Percentiles rank a stretch among this genome's conserved stretches.
These are phyloP conservation scores for Crotalus tigris DNA, from an alignment of 2,113 vertebrate genomes.

Conservation along the genomic window DNA sequence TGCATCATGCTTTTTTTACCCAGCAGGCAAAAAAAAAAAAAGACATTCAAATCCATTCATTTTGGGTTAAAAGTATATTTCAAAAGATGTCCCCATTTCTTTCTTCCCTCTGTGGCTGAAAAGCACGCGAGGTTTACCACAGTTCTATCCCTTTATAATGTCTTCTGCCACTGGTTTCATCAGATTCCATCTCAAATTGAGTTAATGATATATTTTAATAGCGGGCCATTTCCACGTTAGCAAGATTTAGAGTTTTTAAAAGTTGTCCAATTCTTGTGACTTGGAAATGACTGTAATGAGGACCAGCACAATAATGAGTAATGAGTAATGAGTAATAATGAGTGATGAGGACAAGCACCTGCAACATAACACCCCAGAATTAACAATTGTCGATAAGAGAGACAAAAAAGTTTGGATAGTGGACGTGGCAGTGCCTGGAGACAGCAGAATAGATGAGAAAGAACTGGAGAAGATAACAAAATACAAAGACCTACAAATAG, in stretches of 20 bases:
- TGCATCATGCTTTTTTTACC: slow-evolving; percentile 37
- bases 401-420: too few relatives aligned
- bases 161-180: not conserved
- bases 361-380: too few relatives aligned
- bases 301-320: not conserved
- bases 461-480: too few relatives aligned
- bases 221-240: not conserved
- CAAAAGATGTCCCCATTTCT: slow-evolving; percentile 31
- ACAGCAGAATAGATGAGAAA: too few relatives aligned
- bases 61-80: slow-evolving; percentile 44
- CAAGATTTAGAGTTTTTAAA: not conserved
- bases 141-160: not conserved
- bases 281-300: not conserved
- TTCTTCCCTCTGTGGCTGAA: not conserved
- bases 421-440: too few relatives aligned
- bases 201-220: not conserved
- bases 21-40: slow-evolving; percentile 33
- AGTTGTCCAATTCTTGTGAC: not conserved
- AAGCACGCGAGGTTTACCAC: not conserved
- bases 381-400: too few relatives aligned
- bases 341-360: too few relatives aligned
- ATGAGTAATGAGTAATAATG: too few relatives aligned
- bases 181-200: not conserved
- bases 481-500: too few relatives aligned
- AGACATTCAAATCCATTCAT: slow-evolving; percentile 17